phyloP scores from a whole-genome alignment of 2,888 invertebrate species.

The Mechanitis mazaeus region DNA sequence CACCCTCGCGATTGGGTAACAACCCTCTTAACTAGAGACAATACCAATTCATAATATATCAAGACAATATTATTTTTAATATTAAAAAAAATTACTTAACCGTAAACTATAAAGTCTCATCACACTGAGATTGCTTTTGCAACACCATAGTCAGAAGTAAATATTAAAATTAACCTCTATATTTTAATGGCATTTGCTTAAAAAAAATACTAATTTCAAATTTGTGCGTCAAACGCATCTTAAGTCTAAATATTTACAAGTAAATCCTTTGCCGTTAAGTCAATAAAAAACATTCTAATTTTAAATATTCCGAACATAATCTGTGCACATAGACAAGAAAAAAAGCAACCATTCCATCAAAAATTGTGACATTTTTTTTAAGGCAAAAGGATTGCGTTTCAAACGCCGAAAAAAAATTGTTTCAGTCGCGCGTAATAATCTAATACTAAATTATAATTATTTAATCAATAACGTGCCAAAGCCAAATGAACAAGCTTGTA shows the following conservation, averaged over 20 bases:
- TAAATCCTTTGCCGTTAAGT: conserved; percentile 44
- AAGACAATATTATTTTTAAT: conserved; percentile 26
- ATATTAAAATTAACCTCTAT: conserved; percentile 49
- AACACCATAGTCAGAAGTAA: conserved; percentile 42
- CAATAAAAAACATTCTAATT: conserved; percentile 4
- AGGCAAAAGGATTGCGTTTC: conserved; percentile 57
- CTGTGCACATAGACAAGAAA: background rate
- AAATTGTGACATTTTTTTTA: conserved; percentile 32
- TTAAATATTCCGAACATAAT: conserved; percentile 26
- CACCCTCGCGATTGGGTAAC: conserved; percentile 5
- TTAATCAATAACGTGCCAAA: conserved; percentile 23
- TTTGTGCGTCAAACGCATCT: conserved; percentile 55
- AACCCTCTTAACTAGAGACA: background rate
- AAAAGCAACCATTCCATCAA: conserved; percentile 35
- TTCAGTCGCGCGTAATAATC: conserved; percentile 51
- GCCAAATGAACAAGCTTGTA: conserved; percentile 15
- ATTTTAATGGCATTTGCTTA: conserved; percentile 55
- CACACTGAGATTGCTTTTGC: conserved; percentile 32
- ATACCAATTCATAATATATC: conserved; percentile 33
- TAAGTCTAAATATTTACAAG: conserved; percentile 53
- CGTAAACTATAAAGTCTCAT: conserved; percentile 21
- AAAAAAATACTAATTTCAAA: conserved; percentile 41
- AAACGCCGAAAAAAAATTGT: conserved; percentile 48
- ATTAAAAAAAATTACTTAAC: conserved; percentile 12
- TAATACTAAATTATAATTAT: conserved; percentile 16